These are phyloP conservation scores for Trachelus stipa DNA, from an alignment of 2,888 invertebrate species.

Conservation along the genomic window DNA sequence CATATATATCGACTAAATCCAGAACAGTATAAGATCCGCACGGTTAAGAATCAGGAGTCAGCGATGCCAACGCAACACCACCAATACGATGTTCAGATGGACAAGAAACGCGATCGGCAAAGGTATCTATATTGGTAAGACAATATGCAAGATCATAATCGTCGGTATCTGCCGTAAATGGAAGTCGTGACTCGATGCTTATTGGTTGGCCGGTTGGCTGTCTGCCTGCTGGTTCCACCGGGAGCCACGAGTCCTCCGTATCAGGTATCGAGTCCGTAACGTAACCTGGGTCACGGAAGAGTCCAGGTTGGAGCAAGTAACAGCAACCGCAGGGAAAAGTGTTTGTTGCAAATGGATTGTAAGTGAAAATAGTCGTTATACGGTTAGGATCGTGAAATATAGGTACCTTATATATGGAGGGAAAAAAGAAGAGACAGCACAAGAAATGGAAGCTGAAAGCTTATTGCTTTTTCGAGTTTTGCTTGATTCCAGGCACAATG, in stretches of 20 bases:
- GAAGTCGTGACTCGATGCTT: constrained; percentile 39
- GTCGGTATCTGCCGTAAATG: constrained; percentile 33
- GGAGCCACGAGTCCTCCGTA: constrained; percentile 22
- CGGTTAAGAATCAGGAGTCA: not conserved
- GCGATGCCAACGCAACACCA: not conserved
- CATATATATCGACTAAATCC: not conserved
- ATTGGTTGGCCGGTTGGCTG: constrained; percentile 12
- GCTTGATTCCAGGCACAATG: not conserved
- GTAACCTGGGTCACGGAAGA: constrained; percentile 1
- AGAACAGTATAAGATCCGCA: not conserved
- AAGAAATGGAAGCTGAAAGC: not conserved
- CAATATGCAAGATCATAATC: constrained; percentile 40
- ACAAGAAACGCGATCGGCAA: constrained; percentile 11
- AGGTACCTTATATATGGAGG: not conserved
- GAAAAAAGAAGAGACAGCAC: not conserved
- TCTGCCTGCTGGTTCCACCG: constrained; percentile 29
- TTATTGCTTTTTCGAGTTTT: not conserved
- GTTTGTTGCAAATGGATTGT: not conserved
- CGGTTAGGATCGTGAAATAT: not conserved
- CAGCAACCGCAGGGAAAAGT: not conserved
- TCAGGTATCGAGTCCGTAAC: constrained; percentile 11
- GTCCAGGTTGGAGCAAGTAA: not conserved
- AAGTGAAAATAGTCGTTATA: not conserved
- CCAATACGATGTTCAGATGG: not conserved
- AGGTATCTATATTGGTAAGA: constrained; percentile 29